These are phyloP conservation scores for Heliconius charithonia DNA, from an alignment of 2,888 invertebrate genomes.

Conservation along the genomic window DNA sequence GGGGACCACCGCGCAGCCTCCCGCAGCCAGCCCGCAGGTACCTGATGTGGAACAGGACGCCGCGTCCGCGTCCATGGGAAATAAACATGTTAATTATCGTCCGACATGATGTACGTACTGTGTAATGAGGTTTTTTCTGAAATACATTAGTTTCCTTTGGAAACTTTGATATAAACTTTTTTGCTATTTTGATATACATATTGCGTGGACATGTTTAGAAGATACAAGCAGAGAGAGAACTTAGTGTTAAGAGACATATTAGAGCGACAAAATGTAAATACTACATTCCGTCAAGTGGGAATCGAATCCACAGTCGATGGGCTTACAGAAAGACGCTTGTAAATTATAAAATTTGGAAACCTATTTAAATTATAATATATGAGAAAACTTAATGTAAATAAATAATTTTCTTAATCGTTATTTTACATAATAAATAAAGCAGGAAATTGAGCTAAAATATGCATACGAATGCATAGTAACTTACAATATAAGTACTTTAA, in stretches of 20 bases:
- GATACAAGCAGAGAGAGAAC: background rate
- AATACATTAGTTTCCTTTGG: background rate
- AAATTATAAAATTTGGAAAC: background rate
- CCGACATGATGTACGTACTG: background rate
- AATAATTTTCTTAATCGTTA: background rate
- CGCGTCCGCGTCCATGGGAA: background rate
- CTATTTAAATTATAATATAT: background rate
- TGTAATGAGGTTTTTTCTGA: background rate
- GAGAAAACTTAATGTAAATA: too few species aligned
- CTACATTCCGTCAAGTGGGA: too few species aligned
- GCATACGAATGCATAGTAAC: too few species aligned
- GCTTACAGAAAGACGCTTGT: background rate
- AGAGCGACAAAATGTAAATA: too few species aligned
- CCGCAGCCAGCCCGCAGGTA: too few species aligned
- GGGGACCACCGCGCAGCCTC: conserved; percentile 13
- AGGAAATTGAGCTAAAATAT: background rate
- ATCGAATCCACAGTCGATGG: too few species aligned
- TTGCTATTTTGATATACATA: background rate
- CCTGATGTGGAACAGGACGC: background rate
- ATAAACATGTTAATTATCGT: conserved; percentile 7
- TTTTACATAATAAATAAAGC: background rate
- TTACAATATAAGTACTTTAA: too few species aligned
- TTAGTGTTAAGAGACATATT: too few species aligned
- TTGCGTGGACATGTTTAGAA: background rate
- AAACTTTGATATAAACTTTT: background rate